phyloP scores from a whole-genome alignment of 2,888 invertebrate species.

The Philereme vetulata region DNA sequence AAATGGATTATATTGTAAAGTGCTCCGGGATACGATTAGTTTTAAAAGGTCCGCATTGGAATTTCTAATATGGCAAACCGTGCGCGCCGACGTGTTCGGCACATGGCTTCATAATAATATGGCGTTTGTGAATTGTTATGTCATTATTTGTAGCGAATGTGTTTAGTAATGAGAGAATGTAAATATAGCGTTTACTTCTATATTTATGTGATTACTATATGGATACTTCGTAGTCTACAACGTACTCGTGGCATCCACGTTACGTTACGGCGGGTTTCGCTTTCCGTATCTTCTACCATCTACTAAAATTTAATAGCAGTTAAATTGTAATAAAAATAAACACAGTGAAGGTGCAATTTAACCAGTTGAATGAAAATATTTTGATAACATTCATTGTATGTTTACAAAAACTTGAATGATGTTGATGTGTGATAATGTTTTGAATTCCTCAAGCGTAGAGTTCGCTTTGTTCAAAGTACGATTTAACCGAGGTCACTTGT shows the following conservation, averaged over 20 bases:
- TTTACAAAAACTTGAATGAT: constrained; percentile 43
- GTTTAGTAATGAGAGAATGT: constrained; percentile 61
- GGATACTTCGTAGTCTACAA: constrained; percentile 28
- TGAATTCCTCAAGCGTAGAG: constrained; percentile 48
- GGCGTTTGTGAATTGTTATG: constrained; percentile 71
- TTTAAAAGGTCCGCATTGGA: constrained; percentile 80
- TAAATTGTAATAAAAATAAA: constrained; percentile 2
- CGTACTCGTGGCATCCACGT: constrained; percentile 78
- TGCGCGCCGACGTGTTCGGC: constrained; percentile 79
- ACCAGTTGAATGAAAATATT: constrained; percentile 37
- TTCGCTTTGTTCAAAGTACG: constrained; percentile 72
- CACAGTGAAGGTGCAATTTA: constrained; percentile 9
- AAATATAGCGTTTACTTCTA: constrained; percentile 42
- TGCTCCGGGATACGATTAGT: constrained; percentile 62
- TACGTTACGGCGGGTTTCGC: constrained; percentile 72
- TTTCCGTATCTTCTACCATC: constrained; percentile 39
- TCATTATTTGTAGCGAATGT: constrained; percentile 56
- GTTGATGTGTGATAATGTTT: constrained; percentile 49
- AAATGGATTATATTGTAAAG: constrained; percentile 84
- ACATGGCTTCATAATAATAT: constrained; percentile 79
- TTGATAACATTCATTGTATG: constrained; percentile 38
- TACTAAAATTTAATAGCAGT: constrained; percentile 1
- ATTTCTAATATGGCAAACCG: constrained; percentile 76
- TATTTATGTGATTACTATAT: constrained; percentile 9
- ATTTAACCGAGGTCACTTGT: constrained; percentile 73